Evolutionary conservation across 2,113 vertebrate species (phyloP).

Genomic region (Carollia perspicillata): DNA sequence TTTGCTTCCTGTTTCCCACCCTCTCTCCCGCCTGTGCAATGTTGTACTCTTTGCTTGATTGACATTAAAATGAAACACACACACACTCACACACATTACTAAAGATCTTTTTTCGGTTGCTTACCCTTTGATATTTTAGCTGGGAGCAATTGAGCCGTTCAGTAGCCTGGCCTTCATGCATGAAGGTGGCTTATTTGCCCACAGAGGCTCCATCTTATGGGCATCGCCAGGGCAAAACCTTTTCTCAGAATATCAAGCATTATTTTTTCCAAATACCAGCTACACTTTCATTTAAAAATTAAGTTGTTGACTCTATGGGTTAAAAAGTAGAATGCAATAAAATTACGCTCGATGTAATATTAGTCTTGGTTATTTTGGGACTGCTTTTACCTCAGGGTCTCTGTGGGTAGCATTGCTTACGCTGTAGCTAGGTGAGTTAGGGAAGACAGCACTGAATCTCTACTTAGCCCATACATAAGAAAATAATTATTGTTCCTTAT

Average conservation of each 20-base stretch:
- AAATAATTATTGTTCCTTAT: background rate
- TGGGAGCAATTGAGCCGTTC: conserved; percentile 15
- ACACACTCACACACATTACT: background rate
- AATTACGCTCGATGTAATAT: background rate
- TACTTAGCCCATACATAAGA: background rate
- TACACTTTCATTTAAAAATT: background rate
- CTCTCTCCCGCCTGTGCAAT: conserved; percentile 23
- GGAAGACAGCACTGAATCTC: background rate
- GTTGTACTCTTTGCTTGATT: conserved; percentile 56
- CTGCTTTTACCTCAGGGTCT: background rate
- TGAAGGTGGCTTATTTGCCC: background rate
- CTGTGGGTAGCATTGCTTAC: background rate
- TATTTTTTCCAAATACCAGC: background rate
- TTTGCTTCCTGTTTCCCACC: conserved; percentile 48
- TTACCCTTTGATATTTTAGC: conserved; percentile 58
- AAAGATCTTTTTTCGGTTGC: conserved; percentile 49
- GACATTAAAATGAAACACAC: conserved; percentile 34
- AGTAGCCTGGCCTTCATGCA: background rate
- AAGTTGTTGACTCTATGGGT: background rate
- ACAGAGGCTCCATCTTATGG: background rate
- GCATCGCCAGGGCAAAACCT: background rate
- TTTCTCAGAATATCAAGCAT: conserved; percentile 26
- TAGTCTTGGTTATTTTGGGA: background rate
- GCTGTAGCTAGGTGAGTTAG: background rate
- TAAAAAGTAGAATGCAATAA: background rate